Evolutionary conservation across 2,113 vertebrate genomes (phyloP).

Genomic region (Ammodramus savannarum): DNA sequence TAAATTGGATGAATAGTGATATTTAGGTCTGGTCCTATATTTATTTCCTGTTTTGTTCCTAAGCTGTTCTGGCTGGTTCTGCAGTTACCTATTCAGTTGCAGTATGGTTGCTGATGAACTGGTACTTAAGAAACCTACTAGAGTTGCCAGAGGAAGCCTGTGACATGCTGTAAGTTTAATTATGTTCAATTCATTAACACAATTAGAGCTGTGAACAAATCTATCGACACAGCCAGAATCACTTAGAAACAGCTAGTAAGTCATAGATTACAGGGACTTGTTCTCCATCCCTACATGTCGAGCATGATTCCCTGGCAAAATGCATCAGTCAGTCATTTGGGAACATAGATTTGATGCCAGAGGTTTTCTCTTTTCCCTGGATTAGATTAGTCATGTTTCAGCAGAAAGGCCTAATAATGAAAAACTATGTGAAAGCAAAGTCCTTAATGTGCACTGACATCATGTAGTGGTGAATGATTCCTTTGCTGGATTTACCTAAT

Average conservation of each 20-base stretch:
- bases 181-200: constrained; percentile 80
- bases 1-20: background rate
- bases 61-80: background rate
- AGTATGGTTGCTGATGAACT: background rate
- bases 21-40: background rate
- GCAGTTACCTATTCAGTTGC: background rate
- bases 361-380: background rate
- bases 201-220: constrained; percentile 76
- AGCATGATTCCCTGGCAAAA: constrained; percentile 34
- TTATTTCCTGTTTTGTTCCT: background rate
- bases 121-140: constrained; percentile 57
- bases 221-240: constrained; percentile 74
- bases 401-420: constrained; percentile 9
- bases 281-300: background rate
- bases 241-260: constrained; percentile 71
- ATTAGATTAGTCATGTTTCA: constrained; percentile 10
- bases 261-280: constrained; percentile 59
- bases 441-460: background rate
- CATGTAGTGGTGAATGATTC: background rate
- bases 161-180: constrained; percentile 75
- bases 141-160: constrained; percentile 71
- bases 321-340: constrained; percentile 15
- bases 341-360: background rate
- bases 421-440: background rate
- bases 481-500: background rate